Conservation (phyloP, 2,113 vertebrate species). For the Aptenodytes forsteri region DNA sequence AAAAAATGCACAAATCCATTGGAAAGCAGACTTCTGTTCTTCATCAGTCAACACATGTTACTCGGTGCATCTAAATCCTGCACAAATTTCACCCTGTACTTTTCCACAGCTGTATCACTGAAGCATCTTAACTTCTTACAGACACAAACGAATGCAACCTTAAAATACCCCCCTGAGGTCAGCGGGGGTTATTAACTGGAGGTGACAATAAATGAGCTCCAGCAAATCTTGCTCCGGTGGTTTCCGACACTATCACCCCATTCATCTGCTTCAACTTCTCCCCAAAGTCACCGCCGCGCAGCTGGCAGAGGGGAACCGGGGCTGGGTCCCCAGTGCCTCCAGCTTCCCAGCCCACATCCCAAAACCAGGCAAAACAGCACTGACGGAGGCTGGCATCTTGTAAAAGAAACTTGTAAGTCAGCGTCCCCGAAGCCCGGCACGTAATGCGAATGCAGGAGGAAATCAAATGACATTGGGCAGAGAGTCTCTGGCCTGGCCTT, state of each 20-base stretch:
- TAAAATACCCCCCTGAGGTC: not conserved
- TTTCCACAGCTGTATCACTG: not conserved
- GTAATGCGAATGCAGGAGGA: not conserved
- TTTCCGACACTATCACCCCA: not conserved
- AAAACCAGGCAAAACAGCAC: not conserved
- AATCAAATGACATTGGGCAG: not conserved
- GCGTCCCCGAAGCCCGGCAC: rapidly evolving
- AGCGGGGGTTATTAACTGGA: not conserved
- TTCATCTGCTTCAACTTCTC: not conserved
- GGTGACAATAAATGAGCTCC: not conserved
- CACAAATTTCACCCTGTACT: not conserved
- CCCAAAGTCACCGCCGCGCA: not conserved
- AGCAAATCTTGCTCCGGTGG: not conserved
- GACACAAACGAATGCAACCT: not conserved
- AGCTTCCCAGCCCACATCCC: not conserved
- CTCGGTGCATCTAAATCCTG: not conserved
- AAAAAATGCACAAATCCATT: not conserved
- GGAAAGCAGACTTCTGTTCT: not conserved
- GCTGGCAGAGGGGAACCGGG: not conserved
- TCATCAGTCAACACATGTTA: not conserved
- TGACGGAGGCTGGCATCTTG: rapidly evolving
- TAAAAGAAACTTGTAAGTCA: not conserved
- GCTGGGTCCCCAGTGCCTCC: not conserved
- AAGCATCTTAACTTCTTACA: not conserved
- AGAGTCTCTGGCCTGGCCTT: not conserved